Evolutionary conservation across 2,797 vertebrate genomes (phyloP).

Genomic region (Arvicola amphibius): DNA sequence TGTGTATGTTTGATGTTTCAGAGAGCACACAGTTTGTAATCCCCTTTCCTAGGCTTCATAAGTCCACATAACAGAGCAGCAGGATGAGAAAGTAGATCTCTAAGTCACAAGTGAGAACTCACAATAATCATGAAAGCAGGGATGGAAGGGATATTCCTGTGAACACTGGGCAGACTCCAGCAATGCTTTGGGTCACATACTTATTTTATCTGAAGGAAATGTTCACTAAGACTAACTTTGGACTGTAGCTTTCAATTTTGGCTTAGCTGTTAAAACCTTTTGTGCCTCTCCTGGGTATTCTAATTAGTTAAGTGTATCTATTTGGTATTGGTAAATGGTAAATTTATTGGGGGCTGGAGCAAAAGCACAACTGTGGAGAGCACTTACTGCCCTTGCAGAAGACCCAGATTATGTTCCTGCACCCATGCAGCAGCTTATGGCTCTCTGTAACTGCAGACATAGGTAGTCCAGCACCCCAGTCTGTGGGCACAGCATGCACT

Average conservation of each 20-base stretch:
- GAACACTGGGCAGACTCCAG: background rate
- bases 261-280: background rate
- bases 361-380: background rate
- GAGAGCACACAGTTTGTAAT: background rate
- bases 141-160: background rate
- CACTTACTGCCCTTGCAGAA: background rate
- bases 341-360: background rate
- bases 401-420: background rate
- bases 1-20: background rate
- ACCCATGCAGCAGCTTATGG: no score
- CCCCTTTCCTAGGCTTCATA: background rate
- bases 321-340: background rate
- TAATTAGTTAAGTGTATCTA: background rate
- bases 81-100: conserved; percentile 14
- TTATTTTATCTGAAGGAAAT: conserved; percentile 43
- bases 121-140: conserved; percentile 14
- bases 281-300: background rate
- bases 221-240: background rate
- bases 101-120: conserved; percentile 40
- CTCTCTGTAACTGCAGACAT: background rate
- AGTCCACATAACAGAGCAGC: background rate
- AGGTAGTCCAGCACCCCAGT: background rate
- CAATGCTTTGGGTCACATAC: conserved; percentile 4
- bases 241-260: conserved; percentile 23
- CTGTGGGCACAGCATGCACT: background rate